phyloP scores from a whole-genome alignment of 2,113 vertebrate genomes.

The Phylloscopus trochiloides region DNA sequence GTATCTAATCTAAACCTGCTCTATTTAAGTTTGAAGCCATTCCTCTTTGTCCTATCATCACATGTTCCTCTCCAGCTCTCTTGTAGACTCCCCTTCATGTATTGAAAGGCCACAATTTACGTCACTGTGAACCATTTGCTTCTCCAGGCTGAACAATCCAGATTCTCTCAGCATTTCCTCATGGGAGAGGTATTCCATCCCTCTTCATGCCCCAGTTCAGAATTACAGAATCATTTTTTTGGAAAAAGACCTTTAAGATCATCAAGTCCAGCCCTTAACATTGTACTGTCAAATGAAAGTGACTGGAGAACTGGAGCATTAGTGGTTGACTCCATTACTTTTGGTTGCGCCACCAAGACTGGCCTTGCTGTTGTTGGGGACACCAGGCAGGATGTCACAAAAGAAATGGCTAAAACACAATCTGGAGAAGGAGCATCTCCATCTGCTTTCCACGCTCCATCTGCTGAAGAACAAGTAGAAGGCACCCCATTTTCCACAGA shows the following conservation, averaged over 20 bases:
- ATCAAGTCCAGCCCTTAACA: neutral
- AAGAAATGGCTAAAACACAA: fast-evolving
- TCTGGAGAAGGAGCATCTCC: neutral
- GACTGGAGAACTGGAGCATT: neutral
- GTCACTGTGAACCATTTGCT: neutral
- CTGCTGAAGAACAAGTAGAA: neutral
- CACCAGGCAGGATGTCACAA: neutral
- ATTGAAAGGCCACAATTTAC: neutral
- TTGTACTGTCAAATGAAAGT: neutral
- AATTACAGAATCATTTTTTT: neutral
- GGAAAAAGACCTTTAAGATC: neutral
- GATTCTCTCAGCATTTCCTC: neutral
- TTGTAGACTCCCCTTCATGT: neutral
- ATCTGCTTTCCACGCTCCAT: neutral
- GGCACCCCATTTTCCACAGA: fast-evolving
- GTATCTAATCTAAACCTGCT: neutral
- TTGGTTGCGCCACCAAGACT: neutral
- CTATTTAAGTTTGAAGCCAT: neutral
- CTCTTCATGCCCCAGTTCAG: neutral
- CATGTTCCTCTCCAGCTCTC: neutral
- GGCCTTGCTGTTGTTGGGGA: neutral
- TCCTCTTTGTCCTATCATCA: neutral
- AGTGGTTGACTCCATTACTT: neutral
- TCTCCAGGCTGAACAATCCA: neutral
- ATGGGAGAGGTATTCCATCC: neutral